Conservation (phyloP, 2,888 invertebrate genomes). For the Leptarthrus brevirostris region DNA sequence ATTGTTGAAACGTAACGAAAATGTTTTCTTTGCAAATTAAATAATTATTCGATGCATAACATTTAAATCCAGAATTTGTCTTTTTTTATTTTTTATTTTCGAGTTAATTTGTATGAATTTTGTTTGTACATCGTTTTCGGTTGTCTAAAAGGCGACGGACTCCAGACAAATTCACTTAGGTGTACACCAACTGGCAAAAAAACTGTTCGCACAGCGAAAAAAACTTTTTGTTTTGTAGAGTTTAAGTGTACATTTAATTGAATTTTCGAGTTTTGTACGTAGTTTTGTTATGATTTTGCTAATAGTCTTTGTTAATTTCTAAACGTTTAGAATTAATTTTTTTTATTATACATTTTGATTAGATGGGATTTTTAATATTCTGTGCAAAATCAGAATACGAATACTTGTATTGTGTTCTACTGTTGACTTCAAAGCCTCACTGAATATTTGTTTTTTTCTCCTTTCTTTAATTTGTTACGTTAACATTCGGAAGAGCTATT, state of each 20-base stretch:
- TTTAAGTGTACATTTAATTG: conserved; percentile 25
- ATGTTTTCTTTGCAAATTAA: too few relatives aligned
- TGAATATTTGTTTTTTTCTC: background rate
- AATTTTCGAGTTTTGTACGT: conserved; percentile 49
- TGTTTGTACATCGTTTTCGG: conserved; percentile 49
- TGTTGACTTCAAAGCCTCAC: background rate
- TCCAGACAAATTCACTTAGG: conserved; percentile 28
- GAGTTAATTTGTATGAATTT: conserved; percentile 48
- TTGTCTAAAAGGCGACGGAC: conserved; percentile 51
- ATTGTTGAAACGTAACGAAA: background rate
- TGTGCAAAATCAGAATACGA: conserved; percentile 4
- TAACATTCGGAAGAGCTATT: conserved; percentile 44
- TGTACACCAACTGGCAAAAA: conserved; percentile 21
- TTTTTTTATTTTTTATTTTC: conserved; percentile 46
- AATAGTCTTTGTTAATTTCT: conserved; percentile 14
- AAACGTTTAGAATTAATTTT: conserved; percentile 20
- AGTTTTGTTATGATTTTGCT: conserved; percentile 43
- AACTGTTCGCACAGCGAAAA: too few relatives aligned
- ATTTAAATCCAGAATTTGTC: conserved; percentile 26
- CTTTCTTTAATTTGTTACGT: background rate
- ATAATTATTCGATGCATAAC: conserved; percentile 25
- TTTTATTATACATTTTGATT: conserved; percentile 38
- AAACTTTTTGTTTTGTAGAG: background rate
- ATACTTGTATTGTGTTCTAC: conserved; percentile 13
- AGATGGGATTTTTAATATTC: conserved; percentile 21